Conservation (phyloP, 23 tunicate genomes). For the Clavelina lepadiformis region DNA sequence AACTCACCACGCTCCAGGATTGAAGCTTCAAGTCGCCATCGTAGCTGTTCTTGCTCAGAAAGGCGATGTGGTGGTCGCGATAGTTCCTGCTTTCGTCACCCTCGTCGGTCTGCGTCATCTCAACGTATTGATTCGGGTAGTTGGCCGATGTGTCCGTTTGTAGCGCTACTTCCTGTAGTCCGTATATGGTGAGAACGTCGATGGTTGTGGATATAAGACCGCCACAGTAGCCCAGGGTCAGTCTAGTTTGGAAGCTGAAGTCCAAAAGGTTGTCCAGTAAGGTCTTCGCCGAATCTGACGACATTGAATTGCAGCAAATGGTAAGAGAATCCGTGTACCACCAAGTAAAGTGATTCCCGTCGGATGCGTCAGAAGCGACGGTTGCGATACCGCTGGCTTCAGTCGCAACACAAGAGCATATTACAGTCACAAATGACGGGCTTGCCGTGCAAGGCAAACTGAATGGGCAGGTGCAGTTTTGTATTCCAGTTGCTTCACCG, state of each 20-base stretch:
- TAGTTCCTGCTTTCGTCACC: constrained; percentile 9
- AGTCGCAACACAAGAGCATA: too few relatives aligned
- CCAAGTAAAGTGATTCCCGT: constrained; percentile 10
- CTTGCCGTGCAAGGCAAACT: too few relatives aligned
- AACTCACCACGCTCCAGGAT: constrained; percentile 13
- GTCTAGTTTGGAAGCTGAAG: neutral
- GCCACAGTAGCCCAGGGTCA: constrained; percentile 4
- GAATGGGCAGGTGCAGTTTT: too few relatives aligned
- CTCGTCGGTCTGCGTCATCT: constrained; percentile 14
- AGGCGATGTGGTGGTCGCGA: constrained; percentile 25
- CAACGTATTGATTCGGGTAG: constrained; percentile 6
- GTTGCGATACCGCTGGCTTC: neutral
- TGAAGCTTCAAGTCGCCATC: constrained; percentile 6
- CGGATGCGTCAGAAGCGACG: neutral
- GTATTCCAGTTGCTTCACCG: too few relatives aligned
- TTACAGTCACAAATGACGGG: too few relatives aligned
- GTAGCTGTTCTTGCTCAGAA: neutral
- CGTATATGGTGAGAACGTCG: neutral
- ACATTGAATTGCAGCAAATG: constrained; percentile 20
- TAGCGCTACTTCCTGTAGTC: constrained; percentile 7
- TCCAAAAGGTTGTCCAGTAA: constrained; percentile 15
- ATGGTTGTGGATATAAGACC: constrained; percentile 1
- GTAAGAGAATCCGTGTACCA: constrained; percentile 22
- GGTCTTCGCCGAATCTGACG: neutral
- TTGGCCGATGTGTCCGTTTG: constrained; percentile 8